Base-by-base conservation (phyloP, 2,113 vertebrate genomes). In the Nyctereutes procyonoides region DNA sequence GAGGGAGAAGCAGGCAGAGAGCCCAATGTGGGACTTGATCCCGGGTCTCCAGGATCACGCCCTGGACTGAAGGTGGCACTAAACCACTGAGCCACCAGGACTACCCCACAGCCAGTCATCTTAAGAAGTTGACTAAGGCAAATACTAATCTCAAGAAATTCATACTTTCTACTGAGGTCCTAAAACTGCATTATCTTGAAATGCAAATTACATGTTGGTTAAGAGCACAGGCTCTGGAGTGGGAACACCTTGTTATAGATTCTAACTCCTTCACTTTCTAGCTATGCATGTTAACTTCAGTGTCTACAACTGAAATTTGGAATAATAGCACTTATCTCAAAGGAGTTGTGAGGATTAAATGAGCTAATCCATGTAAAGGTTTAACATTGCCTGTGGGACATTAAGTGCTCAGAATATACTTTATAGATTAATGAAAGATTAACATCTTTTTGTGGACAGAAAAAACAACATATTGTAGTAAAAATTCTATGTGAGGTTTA, bases 141-240 rank as follows among this genome's bases (percentile, higher is more conserved):
- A 63, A 85, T 28, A 19, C 62, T 96, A 81, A 28, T 93, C 53
- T 90, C 4, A 89, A 82, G 77, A 90, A 74, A 63, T 58, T 35
- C 63, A 55, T 20, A 77, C 1, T 87, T 90, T 96, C 81, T 96
- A 5, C 30, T 56, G 43, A 80, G 26, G 20, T 89, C 28, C 32
- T 84, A 90, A 93, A 80, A 32, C 24, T 79, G 2, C 35, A 69
- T 74, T 88, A 53, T 90, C 55, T 83, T 88, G 24, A 88, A 95
- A 86, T 79, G 38, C 90, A 28, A 96, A 86, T 38, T 94, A 2
- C 26, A 24, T 90, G 35, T 83, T 97, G 53, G 85, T 90, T 92
- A 69, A 86, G 56, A 84, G n/a, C n/a, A 88, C 13, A 77, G 51
- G n/a, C 53, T 86, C 56, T 97, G 86, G 28, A 93, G 55, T 93